These are phyloP conservation scores for Oplegnathus fasciatus DNA, from an alignment of 2,113 vertebrate genomes.

Conservation along the genomic window DNA sequence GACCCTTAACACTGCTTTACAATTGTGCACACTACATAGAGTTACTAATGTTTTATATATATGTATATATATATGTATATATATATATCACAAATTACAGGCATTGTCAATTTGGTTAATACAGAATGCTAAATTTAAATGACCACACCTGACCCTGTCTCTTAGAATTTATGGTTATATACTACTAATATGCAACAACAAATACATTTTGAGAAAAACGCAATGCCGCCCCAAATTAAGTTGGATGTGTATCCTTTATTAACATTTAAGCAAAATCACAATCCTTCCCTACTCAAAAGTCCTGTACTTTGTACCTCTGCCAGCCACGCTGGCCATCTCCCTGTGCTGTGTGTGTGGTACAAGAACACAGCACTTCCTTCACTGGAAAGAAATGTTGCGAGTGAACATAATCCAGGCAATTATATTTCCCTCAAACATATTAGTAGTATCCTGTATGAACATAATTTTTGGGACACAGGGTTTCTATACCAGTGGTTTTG, in stretches of 20 bases:
- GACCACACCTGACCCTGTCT: background rate
- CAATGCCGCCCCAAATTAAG: background rate
- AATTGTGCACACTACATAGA: background rate
- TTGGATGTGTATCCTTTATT: background rate
- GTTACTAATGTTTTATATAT: background rate
- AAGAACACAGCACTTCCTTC: background rate
- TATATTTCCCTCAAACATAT: constrained; percentile 8
- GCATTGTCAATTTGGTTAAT: background rate
- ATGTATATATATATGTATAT: too few species aligned
- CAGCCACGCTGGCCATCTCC: background rate
- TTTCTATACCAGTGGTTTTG: constrained; percentile 4
- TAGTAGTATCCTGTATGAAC: background rate
- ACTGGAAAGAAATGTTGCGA: background rate
- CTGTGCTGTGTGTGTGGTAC: background rate
- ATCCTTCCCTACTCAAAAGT: constrained; percentile 1
- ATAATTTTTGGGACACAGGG: background rate
- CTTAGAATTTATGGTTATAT: background rate
- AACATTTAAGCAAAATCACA: constrained; percentile 8
- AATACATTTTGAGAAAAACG: background rate
- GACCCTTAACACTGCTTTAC: background rate
- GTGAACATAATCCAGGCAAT: constrained; percentile 29
- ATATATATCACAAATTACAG: background rate
- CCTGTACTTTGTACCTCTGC: background rate
- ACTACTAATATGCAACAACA: background rate
- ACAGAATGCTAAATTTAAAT: background rate